Evolutionary conservation across 2,797 vertebrate genomes (phyloP), one percentile per base, ranked within the genome.

Genomic region (Poecilia gillii): DNA sequence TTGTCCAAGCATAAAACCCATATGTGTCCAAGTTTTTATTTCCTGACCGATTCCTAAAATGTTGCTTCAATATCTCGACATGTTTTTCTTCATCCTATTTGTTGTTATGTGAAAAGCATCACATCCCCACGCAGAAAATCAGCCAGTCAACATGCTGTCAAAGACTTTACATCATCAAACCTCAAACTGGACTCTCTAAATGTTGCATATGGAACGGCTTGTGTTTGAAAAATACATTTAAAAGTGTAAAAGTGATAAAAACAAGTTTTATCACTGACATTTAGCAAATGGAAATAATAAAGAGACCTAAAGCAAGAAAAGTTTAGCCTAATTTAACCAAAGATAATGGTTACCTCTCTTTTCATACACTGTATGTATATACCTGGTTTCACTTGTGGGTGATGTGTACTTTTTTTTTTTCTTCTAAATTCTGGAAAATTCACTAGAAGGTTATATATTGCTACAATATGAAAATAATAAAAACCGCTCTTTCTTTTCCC

Each of bases 391-490:
- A 62, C 6, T 14, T 36, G 3, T 36, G 16, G 20, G 14, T 25
- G 16, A 84, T 47, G 72, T 80, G 85, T 31, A 59, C 71, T 23
- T 31, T 20, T 71, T 71, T 28, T 33, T n/a, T 66, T 62, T 81
- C 2, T 80, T 59, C 43, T 75, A 20, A n/a, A 45, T 76, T 78
- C 23, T 72, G 66, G 82, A 85, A 88, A 90, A 90, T 90, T 80
- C 85, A 77, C 79, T 75, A 83, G 76, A 88, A 90, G 81, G 89
- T 86, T 88, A 89, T 86, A 83, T 86, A 90, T 88, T 84, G 75
- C 87, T 78, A 86, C 82, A 88, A 88, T 91, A 89, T 92, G 81
- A 80, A 90, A 88, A 88, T 88, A 86, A 90, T 91, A 64, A 92
- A 91, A 91, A 62, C n/a, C 6, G 33, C 57, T 87, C 77, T 77